Base-by-base conservation (phyloP, 1,140 invertebrate species). In the Brachionus paranguensis region DNA sequence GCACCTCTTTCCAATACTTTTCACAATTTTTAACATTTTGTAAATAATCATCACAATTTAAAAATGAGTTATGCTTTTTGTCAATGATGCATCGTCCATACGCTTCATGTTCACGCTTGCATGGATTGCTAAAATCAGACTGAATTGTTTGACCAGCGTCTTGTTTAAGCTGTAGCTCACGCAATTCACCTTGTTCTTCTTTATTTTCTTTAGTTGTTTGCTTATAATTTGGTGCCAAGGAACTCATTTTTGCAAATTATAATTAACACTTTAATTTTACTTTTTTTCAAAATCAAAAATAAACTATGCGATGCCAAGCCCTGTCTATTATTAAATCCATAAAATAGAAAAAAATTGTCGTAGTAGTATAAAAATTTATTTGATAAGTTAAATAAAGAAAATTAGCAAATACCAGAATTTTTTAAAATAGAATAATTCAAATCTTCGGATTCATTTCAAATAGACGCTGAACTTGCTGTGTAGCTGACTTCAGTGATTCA, bases 131-230 rank as follows among this genome's bases (percentile, higher is more conserved):
- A n/a, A 29, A 27, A 50, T 76, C 72, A 27, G 72, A 45, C 12
- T 47, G n/a, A 3, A 76, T 76, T 29, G 72, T 14, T 53, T 76
- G 72, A 50, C 72, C 72, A 76, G 45, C 72, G 20, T 76, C 72
- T 76, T 76, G 72, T 47, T 76, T 76, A 27, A 76, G 33, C 33
- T 76, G 72, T 37, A 76, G 20, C 47, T 76, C 72, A 50, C 72
- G 47, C 5, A 76, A 29, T 29, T 50, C 43, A 27, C 27, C 43
- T 47, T 76, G 43, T 2, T 27, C 4, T 3, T 45, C 72, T 7
- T 76, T 76, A 29, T 76, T 76, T 47, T 76, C 72, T 24, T 76
- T 29, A 27, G n/a, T 12, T 27, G 72, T 76, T 76, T 76, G 43
- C 47, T 76, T 76, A 24, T 50, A 27, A 29, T 76, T 76, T 27